Percentiles rank a stretch among this genome's conserved stretches.
phyloP scores from a whole-genome alignment of 2,888 invertebrate species.

The Lycocerus yunnanus region DNA sequence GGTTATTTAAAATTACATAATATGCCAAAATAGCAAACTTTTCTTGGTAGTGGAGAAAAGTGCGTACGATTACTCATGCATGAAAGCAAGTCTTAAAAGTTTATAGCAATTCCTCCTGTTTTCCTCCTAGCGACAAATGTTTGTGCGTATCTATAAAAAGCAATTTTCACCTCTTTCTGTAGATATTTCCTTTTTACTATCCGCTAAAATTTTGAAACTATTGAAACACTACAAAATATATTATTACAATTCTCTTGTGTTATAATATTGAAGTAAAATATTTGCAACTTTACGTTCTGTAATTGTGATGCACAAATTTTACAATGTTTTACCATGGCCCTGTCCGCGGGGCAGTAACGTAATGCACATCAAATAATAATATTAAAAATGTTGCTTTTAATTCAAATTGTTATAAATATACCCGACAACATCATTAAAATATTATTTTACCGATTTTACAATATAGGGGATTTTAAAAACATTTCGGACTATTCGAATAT shows the following conservation, averaged over 20 bases:
- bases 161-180: slow-evolving; percentile 43
- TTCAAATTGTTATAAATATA: background rate
- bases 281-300: background rate
- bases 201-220: slow-evolving; percentile 18
- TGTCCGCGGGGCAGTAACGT: too few relatives aligned
- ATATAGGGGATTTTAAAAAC: slow-evolving; percentile 57
- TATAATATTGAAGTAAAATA: background rate
- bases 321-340: too few relatives aligned
- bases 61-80: slow-evolving; percentile 33
- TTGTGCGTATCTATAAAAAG: slow-evolving; percentile 45
- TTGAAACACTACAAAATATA: slow-evolving; percentile 10
- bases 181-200: slow-evolving; percentile 39
- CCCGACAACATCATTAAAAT: background rate
- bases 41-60: slow-evolving; percentile 20
- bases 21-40: background rate
- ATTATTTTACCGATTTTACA: slow-evolving; percentile 57
- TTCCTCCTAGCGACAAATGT: slow-evolving; percentile 39
- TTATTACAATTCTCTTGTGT: slow-evolving; percentile 1
- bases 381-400: background rate
- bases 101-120: slow-evolving; percentile 37
- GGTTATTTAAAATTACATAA: slow-evolving; percentile 25
- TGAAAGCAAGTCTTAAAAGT: slow-evolving; percentile 39
- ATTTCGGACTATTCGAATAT: slow-evolving; percentile 51
- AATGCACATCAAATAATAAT: too few relatives aligned
- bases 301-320: background rate